These are phyloP conservation scores for Cremastinae sp. DNA, from an alignment of 2,888 invertebrate species.

Conservation along the genomic window DNA sequence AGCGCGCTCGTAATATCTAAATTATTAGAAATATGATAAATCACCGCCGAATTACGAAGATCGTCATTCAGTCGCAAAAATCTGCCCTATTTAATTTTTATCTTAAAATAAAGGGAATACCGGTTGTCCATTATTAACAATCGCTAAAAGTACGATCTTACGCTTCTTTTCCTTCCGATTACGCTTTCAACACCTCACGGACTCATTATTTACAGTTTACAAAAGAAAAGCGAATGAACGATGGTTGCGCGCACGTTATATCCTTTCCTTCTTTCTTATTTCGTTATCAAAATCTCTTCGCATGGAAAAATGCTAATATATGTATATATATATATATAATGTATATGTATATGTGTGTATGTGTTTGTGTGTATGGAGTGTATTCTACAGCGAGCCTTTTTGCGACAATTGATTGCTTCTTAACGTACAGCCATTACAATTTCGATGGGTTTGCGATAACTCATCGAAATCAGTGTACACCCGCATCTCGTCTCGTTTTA, in stretches of 20 bases:
- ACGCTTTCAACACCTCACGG: slow-evolving; percentile 41
- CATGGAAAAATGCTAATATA: slow-evolving; percentile 38
- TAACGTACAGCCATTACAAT: slow-evolving; percentile 48
- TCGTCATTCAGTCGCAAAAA: slow-evolving; percentile 31
- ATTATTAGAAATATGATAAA: slow-evolving; percentile 27
- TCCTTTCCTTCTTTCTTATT: slow-evolving; percentile 40
- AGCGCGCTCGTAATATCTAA: slow-evolving; percentile 29
- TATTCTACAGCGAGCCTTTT: slow-evolving; percentile 23
- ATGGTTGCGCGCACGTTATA: slow-evolving; percentile 54
- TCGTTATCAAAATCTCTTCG: slow-evolving; percentile 64
- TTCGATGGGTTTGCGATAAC: slow-evolving; percentile 35
- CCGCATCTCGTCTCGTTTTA: slow-evolving; percentile 2
- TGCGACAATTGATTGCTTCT: slow-evolving; percentile 50
- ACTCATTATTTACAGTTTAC: slow-evolving; percentile 70
- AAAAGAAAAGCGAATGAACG: slow-evolving; percentile 59
- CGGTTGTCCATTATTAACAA: slow-evolving; percentile 43
- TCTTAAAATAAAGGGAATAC: slow-evolving; percentile 38
- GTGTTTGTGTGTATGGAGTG: not conserved
- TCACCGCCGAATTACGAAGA: slow-evolving; percentile 1
- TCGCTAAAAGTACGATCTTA: slow-evolving; percentile 62
- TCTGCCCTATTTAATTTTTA: slow-evolving; percentile 40
- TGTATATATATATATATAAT: slow-evolving; percentile 1
- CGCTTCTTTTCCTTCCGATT: slow-evolving; percentile 58
- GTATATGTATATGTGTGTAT: not conserved
- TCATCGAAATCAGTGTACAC: slow-evolving; percentile 51